Evolutionary conservation across 1,140 invertebrate genomes (phyloP).

Genomic region (Drosophila athabasca): DNA sequence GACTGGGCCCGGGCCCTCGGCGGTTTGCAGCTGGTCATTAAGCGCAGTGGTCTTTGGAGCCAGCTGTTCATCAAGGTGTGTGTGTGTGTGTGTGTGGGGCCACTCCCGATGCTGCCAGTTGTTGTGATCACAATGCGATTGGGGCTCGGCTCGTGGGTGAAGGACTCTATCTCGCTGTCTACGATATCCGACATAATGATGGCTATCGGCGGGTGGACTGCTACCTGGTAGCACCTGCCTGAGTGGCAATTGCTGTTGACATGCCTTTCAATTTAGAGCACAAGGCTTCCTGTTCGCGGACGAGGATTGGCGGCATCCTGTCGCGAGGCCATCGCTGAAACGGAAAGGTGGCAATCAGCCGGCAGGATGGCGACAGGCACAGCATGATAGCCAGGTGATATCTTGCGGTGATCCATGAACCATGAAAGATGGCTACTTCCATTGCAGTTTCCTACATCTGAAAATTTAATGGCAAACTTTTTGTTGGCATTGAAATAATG

Average conservation of each 20-base stretch:
- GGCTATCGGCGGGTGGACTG: slow-evolving; percentile 72
- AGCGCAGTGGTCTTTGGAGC: slow-evolving; percentile 89
- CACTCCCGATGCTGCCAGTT: slow-evolving; percentile 89
- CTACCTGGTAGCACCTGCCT: slow-evolving; percentile 15
- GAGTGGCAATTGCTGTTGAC: slow-evolving; percentile 52
- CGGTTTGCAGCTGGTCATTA: slow-evolving; percentile 90
- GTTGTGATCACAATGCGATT: slow-evolving; percentile 90
- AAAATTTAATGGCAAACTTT: too few relatives aligned
- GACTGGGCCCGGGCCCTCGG: slow-evolving; percentile 87
- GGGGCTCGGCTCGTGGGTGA: slow-evolving; percentile 84
- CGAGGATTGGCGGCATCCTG: slow-evolving; percentile 85
- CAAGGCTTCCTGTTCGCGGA: slow-evolving; percentile 84
- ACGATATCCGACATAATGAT: slow-evolving; percentile 84
- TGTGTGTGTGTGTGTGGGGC: slow-evolving; percentile 56
- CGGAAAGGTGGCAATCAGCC: slow-evolving; percentile 87
- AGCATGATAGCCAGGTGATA: slow-evolving; percentile 53
- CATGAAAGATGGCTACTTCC: too few relatives aligned
- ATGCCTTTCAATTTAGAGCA: slow-evolving; percentile 44
- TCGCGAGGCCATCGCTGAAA: slow-evolving; percentile 87
- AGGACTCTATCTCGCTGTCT: slow-evolving; percentile 9
- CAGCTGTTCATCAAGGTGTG: slow-evolving; percentile 90
- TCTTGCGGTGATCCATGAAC: too few relatives aligned
- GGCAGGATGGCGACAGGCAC: slow-evolving; percentile 85
- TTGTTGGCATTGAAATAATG: not conserved
- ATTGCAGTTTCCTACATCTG: too few relatives aligned